A percentile compares a stretch with the other conserved stretches of the same genome.
These are phyloP conservation scores for Parthenolecanium corni DNA, from an alignment of 2,888 invertebrate genomes.

Conservation along the genomic window DNA sequence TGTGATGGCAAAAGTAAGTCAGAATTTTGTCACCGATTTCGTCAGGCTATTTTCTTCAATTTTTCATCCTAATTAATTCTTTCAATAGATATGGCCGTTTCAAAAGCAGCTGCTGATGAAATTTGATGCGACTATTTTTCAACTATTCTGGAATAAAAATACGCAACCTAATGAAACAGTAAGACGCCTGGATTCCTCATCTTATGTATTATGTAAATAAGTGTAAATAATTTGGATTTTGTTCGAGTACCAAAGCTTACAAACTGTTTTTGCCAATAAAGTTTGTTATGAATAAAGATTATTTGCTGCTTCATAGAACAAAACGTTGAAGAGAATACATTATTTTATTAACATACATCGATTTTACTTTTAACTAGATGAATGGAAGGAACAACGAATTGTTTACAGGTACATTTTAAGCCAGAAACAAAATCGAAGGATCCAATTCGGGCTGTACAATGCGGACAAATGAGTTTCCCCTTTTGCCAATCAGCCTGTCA, in stretches of 20 bases:
- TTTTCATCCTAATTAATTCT: neutral
- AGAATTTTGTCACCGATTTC: neutral
- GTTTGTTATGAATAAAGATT: no score
- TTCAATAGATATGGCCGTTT: constrained; percentile 13
- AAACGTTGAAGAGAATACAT: neutral
- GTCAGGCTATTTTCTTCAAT: neutral
- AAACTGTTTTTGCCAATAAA: no score
- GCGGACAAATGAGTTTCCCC: constrained; percentile 53
- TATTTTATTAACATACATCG: constrained; percentile 38
- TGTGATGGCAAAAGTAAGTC: constrained; percentile 82
- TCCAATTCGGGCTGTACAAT: constrained; percentile 51
- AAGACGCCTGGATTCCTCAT: no score
- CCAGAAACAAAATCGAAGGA: constrained; percentile 56
- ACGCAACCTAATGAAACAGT: no score
- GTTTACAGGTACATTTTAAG: constrained; percentile 49
- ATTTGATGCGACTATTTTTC: neutral
- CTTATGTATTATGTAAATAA: no score
- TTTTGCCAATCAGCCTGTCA: constrained; percentile 48
- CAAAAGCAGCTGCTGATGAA: constrained; percentile 11
- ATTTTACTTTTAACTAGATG: constrained; percentile 53
- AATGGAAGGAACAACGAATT: constrained; percentile 46
- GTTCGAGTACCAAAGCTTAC: no score
- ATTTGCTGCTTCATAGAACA: no score
- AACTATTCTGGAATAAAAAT: neutral
- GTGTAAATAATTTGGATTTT: no score